A percentile compares a stretch with the other conserved stretches of the same genome.
These are phyloP conservation scores for Clupea harengus DNA, from an alignment of 2,113 vertebrate genomes.

Conservation along the genomic window DNA sequence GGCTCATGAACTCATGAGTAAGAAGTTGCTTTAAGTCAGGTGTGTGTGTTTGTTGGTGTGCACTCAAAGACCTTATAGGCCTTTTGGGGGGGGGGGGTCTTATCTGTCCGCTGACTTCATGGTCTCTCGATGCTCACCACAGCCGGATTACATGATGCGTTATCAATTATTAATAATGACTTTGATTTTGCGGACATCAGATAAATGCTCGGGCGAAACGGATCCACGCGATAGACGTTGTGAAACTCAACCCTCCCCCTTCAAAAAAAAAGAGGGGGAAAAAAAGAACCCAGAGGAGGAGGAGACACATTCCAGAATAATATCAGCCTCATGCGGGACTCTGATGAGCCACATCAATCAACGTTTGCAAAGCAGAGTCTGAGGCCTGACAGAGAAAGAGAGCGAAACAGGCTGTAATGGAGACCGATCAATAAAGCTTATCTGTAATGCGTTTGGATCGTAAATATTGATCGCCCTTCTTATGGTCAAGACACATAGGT, in stretches of 20 bases:
- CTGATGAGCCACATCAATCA: conserved; percentile 7
- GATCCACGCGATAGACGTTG: background rate
- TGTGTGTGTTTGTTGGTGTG: background rate
- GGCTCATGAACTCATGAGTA: no score
- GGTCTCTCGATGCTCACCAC: background rate
- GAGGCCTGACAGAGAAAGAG: background rate
- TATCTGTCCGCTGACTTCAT: background rate
- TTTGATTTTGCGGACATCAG: conserved; percentile 11
- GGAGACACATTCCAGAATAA: background rate
- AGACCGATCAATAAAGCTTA: conserved; percentile 2
- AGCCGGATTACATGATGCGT: background rate
- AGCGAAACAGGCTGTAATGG: conserved; percentile 3
- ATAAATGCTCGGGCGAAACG: background rate
- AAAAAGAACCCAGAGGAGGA: background rate
- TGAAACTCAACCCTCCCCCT: background rate
- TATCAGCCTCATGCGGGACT: background rate
- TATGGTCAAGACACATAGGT: conserved; percentile 6
- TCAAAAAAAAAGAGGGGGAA: background rate
- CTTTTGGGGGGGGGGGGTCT: background rate
- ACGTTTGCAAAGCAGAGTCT: conserved; percentile 1
- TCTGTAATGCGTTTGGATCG: conserved; percentile 14
- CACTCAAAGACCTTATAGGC: no score
- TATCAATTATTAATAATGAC: conserved; percentile 12
- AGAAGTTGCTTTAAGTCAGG: background rate
- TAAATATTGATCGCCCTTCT: conserved; percentile 2